Evolutionary conservation across 2,797 vertebrate species (phyloP).

Genomic region (Sebastolobus alascanus): DNA sequence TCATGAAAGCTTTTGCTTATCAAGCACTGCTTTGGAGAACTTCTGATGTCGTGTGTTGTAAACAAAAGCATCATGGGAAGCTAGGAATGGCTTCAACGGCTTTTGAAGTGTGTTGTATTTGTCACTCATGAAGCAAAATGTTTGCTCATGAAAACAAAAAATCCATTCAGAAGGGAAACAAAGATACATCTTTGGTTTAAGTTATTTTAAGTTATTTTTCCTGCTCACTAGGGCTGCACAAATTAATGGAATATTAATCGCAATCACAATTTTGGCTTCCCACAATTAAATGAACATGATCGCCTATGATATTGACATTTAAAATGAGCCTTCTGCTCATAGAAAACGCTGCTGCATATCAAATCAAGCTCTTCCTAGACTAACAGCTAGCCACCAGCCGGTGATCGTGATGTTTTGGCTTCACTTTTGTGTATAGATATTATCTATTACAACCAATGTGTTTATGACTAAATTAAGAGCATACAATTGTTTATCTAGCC

Average conservation of each 20-base stretch:
- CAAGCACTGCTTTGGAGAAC: not conserved
- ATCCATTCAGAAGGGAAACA: not conserved
- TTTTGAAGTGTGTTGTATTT: not conserved
- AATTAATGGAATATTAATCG: too few relatives aligned
- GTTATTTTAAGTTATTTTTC: accelerated
- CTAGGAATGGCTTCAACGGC: not conserved
- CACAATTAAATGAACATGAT: too few relatives aligned
- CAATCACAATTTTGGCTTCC: not conserved
- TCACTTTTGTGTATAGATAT: too few relatives aligned
- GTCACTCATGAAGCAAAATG: not conserved
- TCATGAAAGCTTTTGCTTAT: not conserved
- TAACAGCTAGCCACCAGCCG: too few relatives aligned
- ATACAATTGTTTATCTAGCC: too few relatives aligned
- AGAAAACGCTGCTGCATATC: too few relatives aligned
- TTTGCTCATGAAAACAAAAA: not conserved
- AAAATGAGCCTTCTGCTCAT: too few relatives aligned
- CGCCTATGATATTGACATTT: too few relatives aligned
- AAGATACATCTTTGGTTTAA: not conserved
- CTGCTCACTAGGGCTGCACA: not conserved
- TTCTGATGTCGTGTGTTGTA: not conserved
- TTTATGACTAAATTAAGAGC: too few relatives aligned
- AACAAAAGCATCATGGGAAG: not conserved
- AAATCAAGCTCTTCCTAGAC: too few relatives aligned
- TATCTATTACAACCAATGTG: too few relatives aligned
- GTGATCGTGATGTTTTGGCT: too few relatives aligned